Evolutionary conservation across 2,888 invertebrate genomes (phyloP), one percentile per base, ranked within the genome.

Genomic region (Tipula confusa): DNA sequence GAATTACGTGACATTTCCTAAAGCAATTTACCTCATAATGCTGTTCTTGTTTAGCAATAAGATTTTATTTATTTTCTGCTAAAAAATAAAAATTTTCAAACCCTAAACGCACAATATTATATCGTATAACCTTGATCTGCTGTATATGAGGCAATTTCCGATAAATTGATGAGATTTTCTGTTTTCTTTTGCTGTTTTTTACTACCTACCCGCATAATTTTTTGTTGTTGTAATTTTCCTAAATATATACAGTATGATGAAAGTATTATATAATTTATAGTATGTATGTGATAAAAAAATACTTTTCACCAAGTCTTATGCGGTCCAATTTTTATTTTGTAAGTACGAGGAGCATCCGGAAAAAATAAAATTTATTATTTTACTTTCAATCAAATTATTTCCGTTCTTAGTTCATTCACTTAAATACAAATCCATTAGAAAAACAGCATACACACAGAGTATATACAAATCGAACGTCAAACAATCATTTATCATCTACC

Each of bases 351-450:
- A 64, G 64, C 64, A 64, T 64, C 64, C 64, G 64, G 64, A 24
- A 64, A 64, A 64, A 64, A 64, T 24, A 64, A 64, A 64, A 64
- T 64, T 64, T 64, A 64, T 64, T 64, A 64, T 64, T 64, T 64
- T 64, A 64, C 64, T 64, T 64, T 64, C 64, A 64, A 64, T 64
- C 64, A 64, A 64, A 64, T 64, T 64, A 64, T 64, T 64, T 64
- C 64, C 64, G 64, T 64, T 64, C 64, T 64, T 64, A 64, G 24
- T 64, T 64, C 64, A 64, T 64, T 64, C 64, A 64, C 64, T 64
- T 64, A 64, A 64, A 64, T 64, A 64, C 64, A 64, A 64, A 64
- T 64, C 64, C 64, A 64, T 64, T 64, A 64, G 9, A 64, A 43
- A 43, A 43, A 43, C n/a, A 18, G 18, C 64, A 24, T 13, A 18